phyloP scores from a whole-genome alignment of 2,797 vertebrate species.

The Eulemur coronatus region DNA sequence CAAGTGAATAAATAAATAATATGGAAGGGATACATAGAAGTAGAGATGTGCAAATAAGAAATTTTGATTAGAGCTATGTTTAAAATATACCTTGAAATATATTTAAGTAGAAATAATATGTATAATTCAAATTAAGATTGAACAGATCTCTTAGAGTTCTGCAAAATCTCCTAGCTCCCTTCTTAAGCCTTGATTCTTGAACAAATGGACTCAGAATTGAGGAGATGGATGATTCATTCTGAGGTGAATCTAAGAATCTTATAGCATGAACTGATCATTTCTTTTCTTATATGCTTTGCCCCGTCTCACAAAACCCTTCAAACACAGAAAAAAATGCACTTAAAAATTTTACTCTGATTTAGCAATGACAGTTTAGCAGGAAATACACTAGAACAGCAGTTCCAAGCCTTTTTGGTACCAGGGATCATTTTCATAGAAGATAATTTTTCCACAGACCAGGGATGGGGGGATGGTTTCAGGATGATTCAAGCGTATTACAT shows the following conservation, averaged over 20 bases:
- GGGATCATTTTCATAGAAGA: no score
- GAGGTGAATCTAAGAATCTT: background rate
- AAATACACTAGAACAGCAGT: background rate
- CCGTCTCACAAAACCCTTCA: background rate
- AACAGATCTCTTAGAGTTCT: background rate
- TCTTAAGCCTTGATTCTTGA: background rate
- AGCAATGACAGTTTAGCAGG: background rate
- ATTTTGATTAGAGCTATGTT: background rate
- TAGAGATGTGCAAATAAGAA: background rate
- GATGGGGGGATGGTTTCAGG: no score
- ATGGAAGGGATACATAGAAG: background rate
- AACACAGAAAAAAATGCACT: background rate
- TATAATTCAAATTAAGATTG: background rate
- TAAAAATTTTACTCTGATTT: conserved; percentile 23
- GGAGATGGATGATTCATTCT: background rate
- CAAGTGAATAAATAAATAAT: background rate
- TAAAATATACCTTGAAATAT: conserved; percentile 9
- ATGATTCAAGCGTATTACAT: no score
- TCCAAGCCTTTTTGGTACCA: no score
- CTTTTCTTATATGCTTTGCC: background rate
- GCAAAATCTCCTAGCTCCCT: background rate
- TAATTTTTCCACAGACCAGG: no score
- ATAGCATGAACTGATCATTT: background rate
- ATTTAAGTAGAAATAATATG: background rate
- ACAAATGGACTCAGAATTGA: background rate